Evolutionary conservation across 1,140 invertebrate genomes (phyloP).

Genomic region (Magallana ariakensis): DNA sequence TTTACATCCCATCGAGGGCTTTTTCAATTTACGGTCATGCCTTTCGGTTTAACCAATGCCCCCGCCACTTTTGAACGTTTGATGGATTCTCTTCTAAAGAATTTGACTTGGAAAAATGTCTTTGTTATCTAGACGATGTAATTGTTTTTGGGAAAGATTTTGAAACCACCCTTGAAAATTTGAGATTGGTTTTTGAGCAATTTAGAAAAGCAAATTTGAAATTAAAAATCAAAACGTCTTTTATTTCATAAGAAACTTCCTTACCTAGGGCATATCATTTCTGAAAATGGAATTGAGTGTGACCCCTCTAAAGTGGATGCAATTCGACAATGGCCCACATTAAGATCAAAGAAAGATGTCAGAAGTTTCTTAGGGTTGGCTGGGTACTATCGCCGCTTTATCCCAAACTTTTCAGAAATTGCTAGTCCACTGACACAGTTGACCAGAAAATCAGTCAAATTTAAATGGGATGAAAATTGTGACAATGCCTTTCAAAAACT

Average conservation of each 20-base stretch:
- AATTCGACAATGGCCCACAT: constrained; percentile 50
- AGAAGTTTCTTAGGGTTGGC: constrained; percentile 55
- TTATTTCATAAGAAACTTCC: constrained; percentile 48
- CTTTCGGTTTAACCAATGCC: constrained; percentile 38
- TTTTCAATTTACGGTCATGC: constrained; percentile 43
- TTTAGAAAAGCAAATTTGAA: constrained; percentile 45
- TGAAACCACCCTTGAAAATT: constrained; percentile 21
- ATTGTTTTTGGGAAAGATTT: not conserved
- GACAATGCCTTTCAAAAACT: not conserved
- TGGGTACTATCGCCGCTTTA: not conserved
- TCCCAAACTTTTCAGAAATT: not conserved
- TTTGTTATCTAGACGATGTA: constrained; percentile 1
- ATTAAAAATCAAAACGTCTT: constrained; percentile 46
- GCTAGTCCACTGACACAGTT: not conserved
- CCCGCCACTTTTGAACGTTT: constrained; percentile 39
- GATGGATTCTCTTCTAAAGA: not conserved
- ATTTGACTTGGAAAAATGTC: not conserved
- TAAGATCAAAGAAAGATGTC: constrained; percentile 43
- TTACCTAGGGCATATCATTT: constrained; percentile 43
- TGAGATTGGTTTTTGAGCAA: constrained; percentile 43
- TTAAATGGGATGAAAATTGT: not conserved
- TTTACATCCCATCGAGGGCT: constrained; percentile 41
- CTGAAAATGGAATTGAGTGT: constrained; percentile 23
- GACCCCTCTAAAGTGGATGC: constrained; percentile 47
- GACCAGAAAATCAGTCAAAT: not conserved